Percentiles rank a stretch among this genome's conserved stretches.
Evolutionary conservation across 1,140 invertebrate genomes (phyloP).

Genomic region (Danaus plexippus): DNA sequence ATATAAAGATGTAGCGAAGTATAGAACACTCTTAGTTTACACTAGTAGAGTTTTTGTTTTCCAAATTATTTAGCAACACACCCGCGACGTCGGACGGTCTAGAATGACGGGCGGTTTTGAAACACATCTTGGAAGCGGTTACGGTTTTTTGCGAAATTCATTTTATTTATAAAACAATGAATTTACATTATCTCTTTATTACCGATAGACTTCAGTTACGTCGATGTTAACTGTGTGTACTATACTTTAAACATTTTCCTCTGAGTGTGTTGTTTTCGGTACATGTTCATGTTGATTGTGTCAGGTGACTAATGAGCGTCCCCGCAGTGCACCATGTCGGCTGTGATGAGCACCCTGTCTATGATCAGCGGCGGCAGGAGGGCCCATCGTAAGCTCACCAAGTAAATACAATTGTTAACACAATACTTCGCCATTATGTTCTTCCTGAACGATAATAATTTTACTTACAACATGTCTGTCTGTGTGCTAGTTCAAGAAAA

Average conservation of each 20-base stretch:
- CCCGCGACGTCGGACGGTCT: too few species aligned
- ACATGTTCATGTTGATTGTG: background rate
- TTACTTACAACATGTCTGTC: background rate
- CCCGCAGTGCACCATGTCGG: constrained; percentile 41
- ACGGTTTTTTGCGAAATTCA: too few species aligned
- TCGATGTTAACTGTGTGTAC: too few species aligned
- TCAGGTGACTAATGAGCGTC: constrained; percentile 27
- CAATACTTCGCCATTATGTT: background rate
- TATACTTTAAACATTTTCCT: background rate
- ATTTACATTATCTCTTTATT: too few species aligned
- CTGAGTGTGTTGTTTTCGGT: constrained; percentile 6
- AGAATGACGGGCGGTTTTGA: too few species aligned
- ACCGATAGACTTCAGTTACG: too few species aligned
- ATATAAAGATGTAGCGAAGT: too few species aligned
- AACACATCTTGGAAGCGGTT: too few species aligned
- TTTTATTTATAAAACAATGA: too few species aligned
- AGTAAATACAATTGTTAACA: constrained; percentile 25
- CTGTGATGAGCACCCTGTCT: constrained; percentile 66
- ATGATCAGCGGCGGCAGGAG: constrained; percentile 65
- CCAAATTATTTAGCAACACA: too few species aligned
- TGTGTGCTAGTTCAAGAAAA: constrained; percentile 40
- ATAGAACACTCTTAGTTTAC: too few species aligned
- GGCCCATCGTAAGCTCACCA: constrained; percentile 57
- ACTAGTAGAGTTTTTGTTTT: too few species aligned
- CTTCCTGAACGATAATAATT: constrained; percentile 6